A percentile compares a stretch with the other conserved stretches of the same genome.
These are phyloP conservation scores for Mystacornis crossleyi DNA, from an alignment of 2,113 vertebrate genomes.

Conservation along the genomic window DNA sequence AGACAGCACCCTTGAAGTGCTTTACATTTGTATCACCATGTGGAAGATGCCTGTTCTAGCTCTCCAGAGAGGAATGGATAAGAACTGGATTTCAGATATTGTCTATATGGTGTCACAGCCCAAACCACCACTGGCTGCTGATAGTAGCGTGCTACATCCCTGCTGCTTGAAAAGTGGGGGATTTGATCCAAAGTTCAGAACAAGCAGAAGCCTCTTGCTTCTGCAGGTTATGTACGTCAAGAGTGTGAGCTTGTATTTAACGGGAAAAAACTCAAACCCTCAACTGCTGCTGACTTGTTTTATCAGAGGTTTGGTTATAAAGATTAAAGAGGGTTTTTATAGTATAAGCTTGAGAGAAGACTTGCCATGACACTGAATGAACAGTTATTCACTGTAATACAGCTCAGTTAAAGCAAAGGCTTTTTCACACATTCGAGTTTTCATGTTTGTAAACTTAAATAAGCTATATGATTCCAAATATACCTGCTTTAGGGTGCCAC, in stretches of 20 bases:
- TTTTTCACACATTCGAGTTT: background rate
- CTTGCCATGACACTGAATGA: background rate
- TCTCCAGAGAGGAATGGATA: background rate
- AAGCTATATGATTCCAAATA: background rate
- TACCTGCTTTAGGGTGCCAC: background rate
- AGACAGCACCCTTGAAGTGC: background rate
- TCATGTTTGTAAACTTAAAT: background rate
- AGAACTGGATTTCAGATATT: background rate
- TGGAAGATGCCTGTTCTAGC: background rate
- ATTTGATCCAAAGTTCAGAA: background rate
- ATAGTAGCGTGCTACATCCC: background rate
- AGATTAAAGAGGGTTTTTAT: background rate
- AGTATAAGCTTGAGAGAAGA: background rate
- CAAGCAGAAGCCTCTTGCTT: background rate
- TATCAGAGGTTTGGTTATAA: background rate
- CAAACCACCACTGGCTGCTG: background rate
- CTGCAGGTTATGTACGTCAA: background rate
- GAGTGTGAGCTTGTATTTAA: background rate
- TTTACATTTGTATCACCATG: background rate
- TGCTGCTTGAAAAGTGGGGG: accelerated
- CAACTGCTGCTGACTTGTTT: background rate
- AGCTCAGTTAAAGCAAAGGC: background rate
- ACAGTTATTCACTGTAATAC: background rate
- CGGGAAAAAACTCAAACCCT: background rate
- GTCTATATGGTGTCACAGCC: background rate